Percentiles rank a stretch among this genome's conserved stretches.
phyloP scores from a whole-genome alignment of 2,888 invertebrate genomes.

The Diarsia brunnea region DNA sequence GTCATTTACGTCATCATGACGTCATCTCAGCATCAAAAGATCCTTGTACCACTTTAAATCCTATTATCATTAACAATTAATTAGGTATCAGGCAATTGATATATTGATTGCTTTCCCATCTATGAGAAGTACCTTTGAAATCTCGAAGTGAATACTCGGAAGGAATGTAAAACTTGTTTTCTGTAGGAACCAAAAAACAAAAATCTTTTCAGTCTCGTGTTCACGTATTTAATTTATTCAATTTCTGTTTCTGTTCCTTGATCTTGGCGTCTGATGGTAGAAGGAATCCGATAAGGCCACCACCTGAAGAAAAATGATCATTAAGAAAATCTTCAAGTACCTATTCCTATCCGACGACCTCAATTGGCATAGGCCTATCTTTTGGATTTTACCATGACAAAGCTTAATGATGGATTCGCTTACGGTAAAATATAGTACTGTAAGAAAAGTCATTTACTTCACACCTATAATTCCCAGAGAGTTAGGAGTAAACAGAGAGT shows the following conservation, averaged over 20 bases:
- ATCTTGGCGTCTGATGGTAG: constrained; percentile 75
- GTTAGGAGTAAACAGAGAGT: too few relatives aligned
- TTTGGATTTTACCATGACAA: neutral
- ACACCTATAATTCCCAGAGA: too few relatives aligned
- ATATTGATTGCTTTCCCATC: neutral
- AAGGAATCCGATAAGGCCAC: constrained; percentile 77
- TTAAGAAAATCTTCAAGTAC: too few relatives aligned
- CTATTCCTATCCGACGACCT: too few relatives aligned
- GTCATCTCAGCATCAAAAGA: neutral
- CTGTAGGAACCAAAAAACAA: neutral
- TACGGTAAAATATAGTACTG: too few relatives aligned
- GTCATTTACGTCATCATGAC: neutral
- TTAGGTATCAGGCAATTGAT: neutral
- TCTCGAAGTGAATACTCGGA: constrained; percentile 15
- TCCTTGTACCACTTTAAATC: neutral
- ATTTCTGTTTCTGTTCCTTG: constrained; percentile 35
- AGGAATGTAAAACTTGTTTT: neutral
- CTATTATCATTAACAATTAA: neutral
- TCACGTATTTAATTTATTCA: constrained; percentile 39
- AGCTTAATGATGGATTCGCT: too few relatives aligned
- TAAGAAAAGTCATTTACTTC: too few relatives aligned
- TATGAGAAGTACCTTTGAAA: constrained; percentile 1
- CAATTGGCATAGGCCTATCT: too few relatives aligned
- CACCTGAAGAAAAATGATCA: constrained; percentile 74
- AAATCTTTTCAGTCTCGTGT: neutral